Percentiles rank a stretch among this genome's conserved stretches.
Evolutionary conservation across 2,797 vertebrate species (phyloP).

Genomic region (Pipistrellus pygmaeus): DNA sequence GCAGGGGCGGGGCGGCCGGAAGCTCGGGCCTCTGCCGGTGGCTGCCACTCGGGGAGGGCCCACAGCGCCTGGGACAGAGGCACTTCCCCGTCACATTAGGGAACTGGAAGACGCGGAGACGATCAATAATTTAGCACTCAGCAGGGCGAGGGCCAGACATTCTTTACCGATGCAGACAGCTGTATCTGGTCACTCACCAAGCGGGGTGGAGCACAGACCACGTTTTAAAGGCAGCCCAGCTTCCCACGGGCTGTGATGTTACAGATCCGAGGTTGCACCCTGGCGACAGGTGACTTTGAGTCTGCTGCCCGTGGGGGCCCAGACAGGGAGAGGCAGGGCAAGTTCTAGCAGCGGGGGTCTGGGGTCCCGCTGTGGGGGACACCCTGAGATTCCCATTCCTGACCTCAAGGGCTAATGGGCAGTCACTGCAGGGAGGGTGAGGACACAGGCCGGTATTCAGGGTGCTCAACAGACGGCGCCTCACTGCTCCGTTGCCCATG

Average conservation of each 20-base stretch:
- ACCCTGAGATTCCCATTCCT: slow-evolving; percentile 83
- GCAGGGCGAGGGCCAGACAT: slow-evolving; percentile 3
- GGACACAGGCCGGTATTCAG: background rate
- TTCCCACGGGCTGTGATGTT: background rate
- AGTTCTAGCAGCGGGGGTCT: slow-evolving; percentile 67
- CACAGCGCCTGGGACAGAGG: rapidly evolving
- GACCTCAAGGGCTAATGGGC: slow-evolving; percentile 84
- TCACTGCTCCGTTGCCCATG: rapidly evolving
- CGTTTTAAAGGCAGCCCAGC: background rate
- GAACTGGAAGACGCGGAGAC: slow-evolving; percentile 27
- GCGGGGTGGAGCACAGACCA: background rate
- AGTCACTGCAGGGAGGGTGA: rapidly evolving
- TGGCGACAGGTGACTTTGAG: rapidly evolving
- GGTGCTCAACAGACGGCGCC: rapidly evolving
- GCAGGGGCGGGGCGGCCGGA: no score
- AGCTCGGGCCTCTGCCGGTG: rapidly evolving
- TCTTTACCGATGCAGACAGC: slow-evolving; percentile 24
- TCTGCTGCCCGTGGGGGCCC: background rate
- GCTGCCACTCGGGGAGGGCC: background rate
- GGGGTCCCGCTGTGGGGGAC: slow-evolving; percentile 80
- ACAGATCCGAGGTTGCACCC: background rate
- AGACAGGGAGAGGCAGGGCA: background rate
- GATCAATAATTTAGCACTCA: slow-evolving; percentile 29
- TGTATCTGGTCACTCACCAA: background rate
- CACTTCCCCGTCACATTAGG: background rate